phyloP scores from a whole-genome alignment of 2,888 invertebrate genomes.

The Homarus gammarus region DNA sequence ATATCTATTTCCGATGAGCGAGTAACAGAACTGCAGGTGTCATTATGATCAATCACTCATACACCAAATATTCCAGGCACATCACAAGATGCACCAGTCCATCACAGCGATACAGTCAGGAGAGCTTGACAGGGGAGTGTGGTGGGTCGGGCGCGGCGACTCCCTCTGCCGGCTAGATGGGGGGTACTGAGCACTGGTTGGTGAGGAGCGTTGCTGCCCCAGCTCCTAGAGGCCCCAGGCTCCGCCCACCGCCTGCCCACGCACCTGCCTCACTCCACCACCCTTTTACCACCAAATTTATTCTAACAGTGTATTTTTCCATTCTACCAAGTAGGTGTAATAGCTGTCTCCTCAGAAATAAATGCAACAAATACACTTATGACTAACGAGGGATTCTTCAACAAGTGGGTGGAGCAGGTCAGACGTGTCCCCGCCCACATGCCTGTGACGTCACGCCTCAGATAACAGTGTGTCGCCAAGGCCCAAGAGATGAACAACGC shows the following conservation, averaged over 20 bases:
- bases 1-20: too few relatives aligned
- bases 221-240: background rate
- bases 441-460: slow-evolving; percentile 48
- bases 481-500: slow-evolving; percentile 44
- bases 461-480: slow-evolving; percentile 52
- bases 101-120: background rate
- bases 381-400: background rate
- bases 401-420: slow-evolving; percentile 17
- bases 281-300: too few relatives aligned
- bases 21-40: too few relatives aligned
- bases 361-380: background rate
- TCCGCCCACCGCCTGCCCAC: slow-evolving; percentile 38
- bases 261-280: slow-evolving; percentile 28
- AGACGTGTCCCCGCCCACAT: slow-evolving; percentile 44
- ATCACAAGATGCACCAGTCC: background rate
- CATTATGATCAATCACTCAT: background rate
- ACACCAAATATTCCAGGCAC: background rate
- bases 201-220: background rate
- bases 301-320: too few relatives aligned
- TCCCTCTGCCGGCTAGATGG: slow-evolving; percentile 16
- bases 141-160: background rate
- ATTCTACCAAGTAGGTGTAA: background rate
- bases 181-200: slow-evolving; percentile 38
- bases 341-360: background rate
- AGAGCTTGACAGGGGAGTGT: slow-evolving; percentile 7